Conservation (phyloP, 1,140 invertebrate species). For the Drosophila punjabiensis region DNA sequence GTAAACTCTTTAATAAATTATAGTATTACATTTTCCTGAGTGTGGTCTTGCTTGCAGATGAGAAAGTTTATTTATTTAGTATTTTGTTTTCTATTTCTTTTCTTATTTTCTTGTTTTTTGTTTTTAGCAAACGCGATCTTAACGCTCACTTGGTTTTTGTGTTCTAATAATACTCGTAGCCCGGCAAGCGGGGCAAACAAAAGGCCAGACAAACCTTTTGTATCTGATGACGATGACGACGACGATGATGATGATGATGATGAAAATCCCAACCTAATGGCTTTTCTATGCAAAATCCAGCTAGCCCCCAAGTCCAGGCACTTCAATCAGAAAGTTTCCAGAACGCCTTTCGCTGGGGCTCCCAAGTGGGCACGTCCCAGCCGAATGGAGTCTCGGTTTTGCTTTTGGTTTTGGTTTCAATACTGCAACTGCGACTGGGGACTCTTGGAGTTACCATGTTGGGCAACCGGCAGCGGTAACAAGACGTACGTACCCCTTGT, state of each 20-base stretch:
- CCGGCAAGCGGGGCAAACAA: constrained; percentile 40
- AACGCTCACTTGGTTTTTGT: constrained; percentile 80
- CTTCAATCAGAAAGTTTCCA: constrained; percentile 77
- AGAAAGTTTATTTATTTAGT: constrained; percentile 71
- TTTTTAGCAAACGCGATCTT: constrained; percentile 63
- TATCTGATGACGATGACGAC: constrained; percentile 51
- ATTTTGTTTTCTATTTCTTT: constrained; percentile 39
- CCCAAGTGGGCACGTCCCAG: constrained; percentile 30
- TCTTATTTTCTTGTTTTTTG: constrained; percentile 19
- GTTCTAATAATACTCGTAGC: constrained; percentile 73
- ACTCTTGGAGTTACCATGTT: constrained; percentile 55
- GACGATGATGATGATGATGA: constrained; percentile 48
- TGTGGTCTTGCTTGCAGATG: constrained; percentile 48
- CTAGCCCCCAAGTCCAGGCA: constrained; percentile 48
- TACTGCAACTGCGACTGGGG: constrained; percentile 4
- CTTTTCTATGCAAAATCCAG: constrained; percentile 75
- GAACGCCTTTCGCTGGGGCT: constrained; percentile 52
- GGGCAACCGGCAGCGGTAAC: constrained; percentile 58
- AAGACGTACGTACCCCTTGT: constrained; percentile 14
- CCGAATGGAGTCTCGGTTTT: constrained; percentile 14
- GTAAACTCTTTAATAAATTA: neutral
- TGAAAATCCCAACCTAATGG: constrained; percentile 65
- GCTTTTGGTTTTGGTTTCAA: constrained; percentile 14
- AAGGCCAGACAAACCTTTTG: constrained; percentile 55
- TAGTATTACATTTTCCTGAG: constrained; percentile 8